Evolutionary conservation across 2,888 invertebrate genomes (phyloP).

Genomic region (Pedicia rivosa): DNA sequence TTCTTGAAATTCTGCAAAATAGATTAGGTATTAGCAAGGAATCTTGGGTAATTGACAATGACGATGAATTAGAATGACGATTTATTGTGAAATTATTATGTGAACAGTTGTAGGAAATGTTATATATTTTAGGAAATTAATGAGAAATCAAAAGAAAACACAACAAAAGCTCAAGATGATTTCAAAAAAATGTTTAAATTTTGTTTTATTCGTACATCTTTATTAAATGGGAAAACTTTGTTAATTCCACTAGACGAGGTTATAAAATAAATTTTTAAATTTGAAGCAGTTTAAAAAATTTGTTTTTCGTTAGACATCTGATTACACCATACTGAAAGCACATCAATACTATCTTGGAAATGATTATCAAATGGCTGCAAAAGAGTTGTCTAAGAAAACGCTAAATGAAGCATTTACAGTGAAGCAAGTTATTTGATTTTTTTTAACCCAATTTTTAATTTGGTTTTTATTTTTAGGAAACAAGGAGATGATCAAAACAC

Average conservation of each 20-base stretch:
- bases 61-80: constrained; percentile 6
- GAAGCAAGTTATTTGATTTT: constrained; percentile 16
- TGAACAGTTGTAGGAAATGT: too few relatives aligned
- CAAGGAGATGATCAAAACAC: constrained; percentile 26
- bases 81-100: constrained; percentile 5
- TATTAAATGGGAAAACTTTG: constrained; percentile 23
- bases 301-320: constrained; percentile 16
- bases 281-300: not conserved
- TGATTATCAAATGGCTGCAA: constrained; percentile 32
- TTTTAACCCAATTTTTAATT: not conserved
- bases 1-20: constrained; percentile 23
- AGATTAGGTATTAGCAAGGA: constrained; percentile 17
- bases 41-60: constrained; percentile 13
- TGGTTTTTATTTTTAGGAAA: constrained; percentile 8
- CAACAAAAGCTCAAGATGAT: constrained; percentile 11
- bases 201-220: constrained; percentile 21
- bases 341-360: constrained; percentile 31
- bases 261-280: constrained; percentile 7
- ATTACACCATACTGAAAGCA: constrained; percentile 26
- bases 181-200: constrained; percentile 21
- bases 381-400: constrained; percentile 23
- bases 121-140: too few relatives aligned
- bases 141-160: constrained; percentile 5
- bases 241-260: constrained; percentile 25
- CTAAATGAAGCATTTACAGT: constrained; percentile 14